Conservation (phyloP, 2,888 invertebrate genomes). For the Pachydiplax longipennis region DNA sequence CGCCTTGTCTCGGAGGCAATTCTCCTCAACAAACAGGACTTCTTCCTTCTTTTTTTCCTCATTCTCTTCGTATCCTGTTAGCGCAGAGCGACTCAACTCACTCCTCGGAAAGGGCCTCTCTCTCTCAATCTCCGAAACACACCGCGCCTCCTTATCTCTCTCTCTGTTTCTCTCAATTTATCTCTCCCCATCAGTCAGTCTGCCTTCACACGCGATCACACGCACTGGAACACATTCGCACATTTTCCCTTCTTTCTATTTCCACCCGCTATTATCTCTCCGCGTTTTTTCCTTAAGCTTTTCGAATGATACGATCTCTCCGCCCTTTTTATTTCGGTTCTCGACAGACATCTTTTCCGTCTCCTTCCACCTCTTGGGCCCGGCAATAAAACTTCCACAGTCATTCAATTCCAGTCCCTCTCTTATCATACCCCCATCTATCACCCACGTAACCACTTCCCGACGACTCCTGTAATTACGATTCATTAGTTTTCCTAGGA, state of each 20-base stretch:
- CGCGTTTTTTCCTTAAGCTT: neutral
- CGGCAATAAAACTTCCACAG: neutral
- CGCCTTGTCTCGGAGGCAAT: neutral
- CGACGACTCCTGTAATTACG: neutral
- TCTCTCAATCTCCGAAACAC: no score
- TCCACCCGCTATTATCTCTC: neutral
- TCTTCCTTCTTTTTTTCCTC: neutral
- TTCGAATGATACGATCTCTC: neutral
- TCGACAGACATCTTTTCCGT: neutral
- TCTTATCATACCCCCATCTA: conserved; percentile 22
- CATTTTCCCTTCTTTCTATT: neutral
- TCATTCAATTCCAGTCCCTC: neutral
- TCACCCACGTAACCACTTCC: neutral
- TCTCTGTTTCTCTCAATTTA: neutral
- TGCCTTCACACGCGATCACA: neutral
- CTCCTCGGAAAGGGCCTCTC: neutral
- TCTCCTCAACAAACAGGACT: neutral
- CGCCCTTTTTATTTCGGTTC: neutral
- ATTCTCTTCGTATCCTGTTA: neutral
- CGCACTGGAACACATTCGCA: neutral
- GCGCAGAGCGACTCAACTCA: neutral
- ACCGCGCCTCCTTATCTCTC: neutral
- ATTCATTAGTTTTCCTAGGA: neutral
- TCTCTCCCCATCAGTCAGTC: neutral
- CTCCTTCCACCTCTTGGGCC: conserved; percentile 20